Evolutionary conservation across 1,140 invertebrate genomes (phyloP), one percentile per base, ranked within the genome.

Genomic region (Parasteatoda tepidariorum): DNA sequence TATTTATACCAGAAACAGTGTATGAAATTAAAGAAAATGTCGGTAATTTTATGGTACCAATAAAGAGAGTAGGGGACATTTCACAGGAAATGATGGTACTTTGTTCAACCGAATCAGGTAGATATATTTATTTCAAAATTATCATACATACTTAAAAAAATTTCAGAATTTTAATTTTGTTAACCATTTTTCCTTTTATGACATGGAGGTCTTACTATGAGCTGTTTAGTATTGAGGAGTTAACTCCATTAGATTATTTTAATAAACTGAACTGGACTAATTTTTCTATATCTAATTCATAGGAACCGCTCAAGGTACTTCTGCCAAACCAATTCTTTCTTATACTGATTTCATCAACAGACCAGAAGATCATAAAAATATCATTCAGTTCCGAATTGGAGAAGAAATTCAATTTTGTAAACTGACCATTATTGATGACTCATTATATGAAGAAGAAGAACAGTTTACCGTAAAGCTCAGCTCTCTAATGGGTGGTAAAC

Each of bases 401-500:
- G 87, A 89, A 66, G 85, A 86, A 33, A 83, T 87, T 38, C 87
- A 88, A 26, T 86, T 86, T 68, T 90, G 90, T 78, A 85, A 71
- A 13, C 85, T 90, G 3, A 87, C 85, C 24, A 87, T 90, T 66
- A 89, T 90, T 76, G 89, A 90, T 81, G 90, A 90, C 76, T 87
- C 89, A 22, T 85, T 89, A 11, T 89, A 86, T 81, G 90, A 90
- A 85, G 85, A 86, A 9, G 88, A 89, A 74, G 90, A 90, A 85
- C 83, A 33, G 1, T 90, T 90, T 83, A 74, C 85, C 15, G 87
- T 90, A n/a, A 79, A 87, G 15, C 85, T 90, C 26, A 85, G 85
- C 13, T 86, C 88, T 24, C 87, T 88, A 68, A 86, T 88, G 85
- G 89, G 89, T 59, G 89, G 89, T 3, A 74, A 79, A 24, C 66